A percentile compares a stretch with the other conserved stretches of the same genome.
Conservation (phyloP, 2,888 invertebrate species). For the Drosophila mulleri region DNA sequence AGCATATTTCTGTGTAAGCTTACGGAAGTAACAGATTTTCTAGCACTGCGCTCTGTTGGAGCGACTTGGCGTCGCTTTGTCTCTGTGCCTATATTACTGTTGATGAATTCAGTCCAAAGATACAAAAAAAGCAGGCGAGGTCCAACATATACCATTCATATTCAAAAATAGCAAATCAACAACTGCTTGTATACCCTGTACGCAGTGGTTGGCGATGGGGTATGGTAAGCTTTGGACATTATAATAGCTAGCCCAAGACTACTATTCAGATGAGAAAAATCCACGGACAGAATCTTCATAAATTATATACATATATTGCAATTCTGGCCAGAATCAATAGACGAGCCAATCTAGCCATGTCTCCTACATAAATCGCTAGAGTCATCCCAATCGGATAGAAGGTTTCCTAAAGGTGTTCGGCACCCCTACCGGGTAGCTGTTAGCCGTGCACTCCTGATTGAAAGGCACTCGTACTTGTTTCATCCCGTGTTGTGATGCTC, state of each 20-base stretch:
- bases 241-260: no score
- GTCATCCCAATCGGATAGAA: no score
- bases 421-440: not conserved
- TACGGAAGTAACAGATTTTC: conserved; percentile 46
- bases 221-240: no score
- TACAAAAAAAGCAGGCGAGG: not conserved
- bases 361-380: no score
- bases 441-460: not conserved
- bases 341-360: no score
- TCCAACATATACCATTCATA: not conserved
- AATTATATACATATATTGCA: no score
- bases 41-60: conserved; percentile 31
- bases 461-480: not conserved
- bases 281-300: no score
- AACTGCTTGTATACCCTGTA: conserved; percentile 4
- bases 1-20: conserved; percentile 27
- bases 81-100: conserved; percentile 5
- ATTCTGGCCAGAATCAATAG: no score
- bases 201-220: not conserved
- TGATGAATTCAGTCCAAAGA: conserved; percentile 30
- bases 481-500: conserved; percentile 13
- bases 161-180: not conserved
- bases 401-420: no score
- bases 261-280: no score
- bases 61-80: conserved; percentile 8